Conservation (phyloP, 2,888 invertebrate species). For the Xylota segnis region DNA sequence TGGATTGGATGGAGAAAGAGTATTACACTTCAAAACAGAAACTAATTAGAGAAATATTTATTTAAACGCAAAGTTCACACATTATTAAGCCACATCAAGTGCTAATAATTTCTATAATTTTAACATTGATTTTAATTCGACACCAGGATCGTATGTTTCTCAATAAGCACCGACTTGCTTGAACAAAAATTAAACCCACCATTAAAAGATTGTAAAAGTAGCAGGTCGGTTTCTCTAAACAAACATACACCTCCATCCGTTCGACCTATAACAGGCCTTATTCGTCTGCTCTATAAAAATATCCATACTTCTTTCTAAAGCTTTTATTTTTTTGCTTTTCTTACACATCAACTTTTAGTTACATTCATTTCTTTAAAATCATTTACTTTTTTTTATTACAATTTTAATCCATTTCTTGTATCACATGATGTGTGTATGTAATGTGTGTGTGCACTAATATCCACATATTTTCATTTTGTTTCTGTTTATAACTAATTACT, state of each 20-base stretch:
- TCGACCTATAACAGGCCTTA: conserved; percentile 13
- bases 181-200: neutral
- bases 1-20: too few species aligned
- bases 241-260: neutral
- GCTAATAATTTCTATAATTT: conserved; percentile 11
- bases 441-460: conserved; percentile 67
- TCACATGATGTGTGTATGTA: conserved; percentile 58
- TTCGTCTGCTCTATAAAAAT: conserved; percentile 52
- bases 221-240: neutral
- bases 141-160: neutral
- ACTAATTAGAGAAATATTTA: neutral
- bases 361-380: conserved; percentile 30
- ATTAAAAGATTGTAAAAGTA: neutral
- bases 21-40: too few species aligned
- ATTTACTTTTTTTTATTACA: conserved; percentile 13
- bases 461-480: conserved; percentile 51
- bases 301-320: conserved; percentile 43
- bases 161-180: neutral
- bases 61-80: conserved; percentile 28
- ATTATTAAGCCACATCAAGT: conserved; percentile 31
- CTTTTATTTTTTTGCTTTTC: conserved; percentile 12
- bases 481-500: conserved; percentile 68
- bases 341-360: conserved; percentile 57
- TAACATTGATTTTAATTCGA: conserved; percentile 24
- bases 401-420: conserved; percentile 58